Base-by-base conservation (phyloP, 2,113 vertebrate species). In the Procapra przewalskii region DNA sequence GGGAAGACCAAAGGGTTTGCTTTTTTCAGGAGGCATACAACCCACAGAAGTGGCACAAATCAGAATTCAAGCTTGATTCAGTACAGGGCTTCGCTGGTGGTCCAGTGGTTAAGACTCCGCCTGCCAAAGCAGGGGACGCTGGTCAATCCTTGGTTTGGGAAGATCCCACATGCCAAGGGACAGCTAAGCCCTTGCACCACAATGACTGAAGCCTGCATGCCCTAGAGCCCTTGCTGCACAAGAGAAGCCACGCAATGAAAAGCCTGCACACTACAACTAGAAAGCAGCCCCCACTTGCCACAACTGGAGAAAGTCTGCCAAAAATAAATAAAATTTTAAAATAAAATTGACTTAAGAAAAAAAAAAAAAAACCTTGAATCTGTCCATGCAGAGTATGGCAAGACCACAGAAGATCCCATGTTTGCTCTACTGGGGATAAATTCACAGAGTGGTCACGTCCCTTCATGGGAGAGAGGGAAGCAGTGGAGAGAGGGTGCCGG, bases 401-500 rank as follows among this genome's bases (percentile, higher is more conserved):
- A 33, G n/a, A 31, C 40, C 59, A 23, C 27, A 64, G 23, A 36
- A 33, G 3, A 11, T 7, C 25, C 13, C 6, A 0, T 54, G 59
- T 29, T 88, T 25, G 40, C 79, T 62, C 33, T 8, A 2, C 13
- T 33, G 0, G 0, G 3, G 33, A 25, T 21, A 8, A 25, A 43
- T 15, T 50, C 21, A 43, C 48, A 4, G 13, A 15, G 7, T 3
- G 2, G 3, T 3, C 89, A 9, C 25, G 7, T 57, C 6, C 29
- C 33, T 86, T 79, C 55, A 40, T 13, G 40, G 16, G 29, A 48
- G 36, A 33, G 50, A 17, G 21, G 36, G 33, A 13, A 31, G 43
- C 6, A 27, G 36, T 0, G 2, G n/a, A 3, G 17, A 45, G 31
- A 71, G 45, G 45, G 7, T 50, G 17, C 1, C 3, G 0, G 57